Evolutionary conservation across 2,888 invertebrate genomes (phyloP), one percentile per base, ranked within the genome.

Genomic region (Amaurobius ferox): DNA sequence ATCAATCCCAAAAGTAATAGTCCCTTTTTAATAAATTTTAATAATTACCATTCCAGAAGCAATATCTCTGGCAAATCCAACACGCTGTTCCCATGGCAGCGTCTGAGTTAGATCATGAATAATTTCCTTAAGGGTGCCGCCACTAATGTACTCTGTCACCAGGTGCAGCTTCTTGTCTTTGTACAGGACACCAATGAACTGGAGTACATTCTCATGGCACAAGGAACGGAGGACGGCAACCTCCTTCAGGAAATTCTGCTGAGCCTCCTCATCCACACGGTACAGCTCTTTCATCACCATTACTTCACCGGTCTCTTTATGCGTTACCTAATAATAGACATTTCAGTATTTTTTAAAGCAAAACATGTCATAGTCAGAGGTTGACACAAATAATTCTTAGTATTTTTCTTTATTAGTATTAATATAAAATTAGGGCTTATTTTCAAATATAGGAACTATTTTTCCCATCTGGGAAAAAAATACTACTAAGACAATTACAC

Each of bases 221-320:
- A 98, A 93, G 64, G 96, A 96, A 16, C 98, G 94, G 55, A 98
- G 92, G 30, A 98, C 97, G 1, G 98, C 98, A 79, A 97, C 98
- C 94, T 98, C 98, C 92, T 98, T 97, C 40, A 98, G 93, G 91
- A 98, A 98, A 92, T 96, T 97, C 90, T 95, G 95, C 91, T 98
- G 97, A 0, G 98, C 98, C 90, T 96, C 97, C 90, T 97, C 98
- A 90, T 98, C 98, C 28, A 98, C 96, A 78, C 97, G 93, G 92
- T 97, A 96, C 79, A 98, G 93, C 91, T 98, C 97, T 90, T 98
- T 98, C 61, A 98, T 94, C 89, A 98, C 98, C 97, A 98, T 98
- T 64, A 97, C 95, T 92, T 98, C 98, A 88, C 95, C 95, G 0
- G 97, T 97, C 89, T 95, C 95, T 73, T 95, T 94, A 91, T 98